These are phyloP conservation scores for Brachionus plicatilis DNA, from an alignment of 1,140 invertebrate genomes.

Conservation along the genomic window DNA sequence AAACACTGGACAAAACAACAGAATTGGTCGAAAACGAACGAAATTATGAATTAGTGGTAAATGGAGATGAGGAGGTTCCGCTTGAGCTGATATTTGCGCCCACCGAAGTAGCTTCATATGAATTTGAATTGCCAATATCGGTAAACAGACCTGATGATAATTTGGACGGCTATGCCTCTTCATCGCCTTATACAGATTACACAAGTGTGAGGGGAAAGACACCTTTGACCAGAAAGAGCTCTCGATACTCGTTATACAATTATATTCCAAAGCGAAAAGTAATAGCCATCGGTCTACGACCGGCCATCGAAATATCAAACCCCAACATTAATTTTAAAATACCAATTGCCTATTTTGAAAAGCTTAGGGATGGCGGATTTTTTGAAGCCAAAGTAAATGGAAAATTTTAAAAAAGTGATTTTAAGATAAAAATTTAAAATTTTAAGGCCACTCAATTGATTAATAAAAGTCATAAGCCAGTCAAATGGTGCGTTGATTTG, in stretches of 20 bases:
- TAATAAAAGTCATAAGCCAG: constrained; percentile 48
- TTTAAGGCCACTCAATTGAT: constrained; percentile 41
- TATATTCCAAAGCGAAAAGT: constrained; percentile 18
- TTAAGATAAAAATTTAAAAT: background rate
- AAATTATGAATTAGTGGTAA: constrained; percentile 49
- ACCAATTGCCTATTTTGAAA: constrained; percentile 25
- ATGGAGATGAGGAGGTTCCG: constrained; percentile 46
- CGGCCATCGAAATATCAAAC: constrained; percentile 19
- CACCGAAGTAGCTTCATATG: constrained; percentile 47
- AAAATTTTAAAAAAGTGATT: background rate
- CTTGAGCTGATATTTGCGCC: constrained; percentile 52
- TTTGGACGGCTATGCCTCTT: background rate
- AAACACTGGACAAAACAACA: constrained; percentile 45
- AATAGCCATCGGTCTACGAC: constrained; percentile 27
- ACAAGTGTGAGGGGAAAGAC: background rate
- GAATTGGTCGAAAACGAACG: constrained; percentile 51
- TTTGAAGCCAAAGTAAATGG: background rate
- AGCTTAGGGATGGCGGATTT: constrained; percentile 23
- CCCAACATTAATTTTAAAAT: constrained; percentile 25
- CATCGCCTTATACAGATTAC: constrained; percentile 12
- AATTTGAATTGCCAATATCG: constrained; percentile 17
- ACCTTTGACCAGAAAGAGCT: background rate
- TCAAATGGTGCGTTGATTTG: constrained; percentile 52
- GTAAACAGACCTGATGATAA: background rate
- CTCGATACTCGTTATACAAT: background rate